Conservation (phyloP, 1,140 invertebrate genomes). For the Oppia nitens region DNA sequence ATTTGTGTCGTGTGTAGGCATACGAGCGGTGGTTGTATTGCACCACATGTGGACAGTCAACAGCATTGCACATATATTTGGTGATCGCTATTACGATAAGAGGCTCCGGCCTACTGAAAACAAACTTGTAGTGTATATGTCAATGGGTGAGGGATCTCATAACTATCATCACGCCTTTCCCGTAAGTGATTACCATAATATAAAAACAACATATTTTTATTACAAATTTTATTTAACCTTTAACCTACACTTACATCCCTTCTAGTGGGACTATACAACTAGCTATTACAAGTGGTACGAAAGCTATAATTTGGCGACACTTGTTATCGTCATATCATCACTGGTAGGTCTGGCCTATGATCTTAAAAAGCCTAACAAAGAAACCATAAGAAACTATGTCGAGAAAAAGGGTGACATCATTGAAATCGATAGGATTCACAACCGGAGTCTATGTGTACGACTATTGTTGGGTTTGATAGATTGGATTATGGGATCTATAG, state of each 20-base stretch:
- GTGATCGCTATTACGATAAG: conserved; percentile 69
- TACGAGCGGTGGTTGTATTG: conserved; percentile 65
- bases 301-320: conserved; percentile 54
- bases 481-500: conserved; percentile 3
- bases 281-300: conserved; percentile 28
- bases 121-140: conserved; percentile 30
- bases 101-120: conserved; percentile 36
- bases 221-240: background rate
- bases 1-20: conserved; percentile 59
- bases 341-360: conserved; percentile 75
- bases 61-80: conserved; percentile 43
- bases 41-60: conserved; percentile 33
- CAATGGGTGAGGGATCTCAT: conserved; percentile 37
- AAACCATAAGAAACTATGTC: conserved; percentile 48
- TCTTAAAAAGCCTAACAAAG: conserved; percentile 53
- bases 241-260: conserved; percentile 42
- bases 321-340: conserved; percentile 67
- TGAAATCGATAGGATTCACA: background rate
- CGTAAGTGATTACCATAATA: background rate
- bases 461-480: background rate
- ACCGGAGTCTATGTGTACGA: background rate
- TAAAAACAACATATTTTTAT: background rate
- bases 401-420: conserved; percentile 47
- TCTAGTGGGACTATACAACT: conserved; percentile 76
- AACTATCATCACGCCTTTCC: conserved; percentile 27